Conservation (phyloP, 2,113 vertebrate species). For the Abramis brama region DNA sequence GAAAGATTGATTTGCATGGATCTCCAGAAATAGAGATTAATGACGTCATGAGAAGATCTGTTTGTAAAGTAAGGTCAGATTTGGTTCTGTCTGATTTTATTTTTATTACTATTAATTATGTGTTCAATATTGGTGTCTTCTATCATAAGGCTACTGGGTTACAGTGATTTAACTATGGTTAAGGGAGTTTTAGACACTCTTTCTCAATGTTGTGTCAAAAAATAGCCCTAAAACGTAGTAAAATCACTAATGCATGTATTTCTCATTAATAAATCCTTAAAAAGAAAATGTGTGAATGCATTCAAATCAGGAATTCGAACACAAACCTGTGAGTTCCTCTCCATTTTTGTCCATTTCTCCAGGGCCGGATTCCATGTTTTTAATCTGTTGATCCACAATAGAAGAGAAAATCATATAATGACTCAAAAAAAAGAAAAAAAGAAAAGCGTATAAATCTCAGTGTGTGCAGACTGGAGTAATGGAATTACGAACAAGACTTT, state of each 20-base stretch:
- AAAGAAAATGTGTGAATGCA: neutral
- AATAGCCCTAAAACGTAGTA: neutral
- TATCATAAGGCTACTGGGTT: neutral
- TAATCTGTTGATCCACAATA: neutral
- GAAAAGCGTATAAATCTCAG: neutral
- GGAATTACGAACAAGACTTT: neutral
- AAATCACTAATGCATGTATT: neutral
- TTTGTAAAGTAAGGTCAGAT: neutral
- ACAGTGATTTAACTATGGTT: neutral
- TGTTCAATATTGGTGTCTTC: neutral
- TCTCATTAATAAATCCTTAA: neutral
- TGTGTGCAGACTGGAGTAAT: neutral
- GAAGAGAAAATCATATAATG: neutral
- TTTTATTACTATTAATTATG: neutral
- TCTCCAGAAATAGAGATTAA: neutral
- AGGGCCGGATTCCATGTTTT: slow-evolving; percentile 75
- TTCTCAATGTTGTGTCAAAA: neutral
- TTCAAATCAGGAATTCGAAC: neutral
- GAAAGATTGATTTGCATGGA: neutral
- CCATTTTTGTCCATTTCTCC: slow-evolving; percentile 75
- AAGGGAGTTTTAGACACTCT: neutral
- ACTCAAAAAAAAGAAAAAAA: neutral
- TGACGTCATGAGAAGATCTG: neutral
- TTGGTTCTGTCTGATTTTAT: neutral
- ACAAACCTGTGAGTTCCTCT: slow-evolving; percentile 82